phyloP scores from a whole-genome alignment of 2,888 invertebrate genomes.

The Slavum lentiscoides region DNA sequence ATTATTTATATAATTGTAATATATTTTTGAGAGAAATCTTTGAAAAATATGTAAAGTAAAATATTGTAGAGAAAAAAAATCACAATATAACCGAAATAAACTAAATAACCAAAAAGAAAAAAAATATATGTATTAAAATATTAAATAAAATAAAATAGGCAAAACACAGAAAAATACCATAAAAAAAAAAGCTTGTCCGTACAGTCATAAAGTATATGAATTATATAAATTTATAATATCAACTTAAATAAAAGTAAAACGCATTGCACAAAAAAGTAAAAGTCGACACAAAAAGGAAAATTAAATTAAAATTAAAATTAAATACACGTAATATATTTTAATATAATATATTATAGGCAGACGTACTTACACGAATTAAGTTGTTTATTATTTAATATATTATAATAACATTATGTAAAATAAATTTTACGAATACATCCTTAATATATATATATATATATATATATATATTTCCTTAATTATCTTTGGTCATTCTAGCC shows the following conservation, averaged over 20 bases:
- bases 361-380: conserved; percentile 44
- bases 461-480: conserved; percentile 32
- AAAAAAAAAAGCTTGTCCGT: not conserved
- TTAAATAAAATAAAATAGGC: not conserved
- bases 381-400: not conserved
- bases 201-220: not conserved
- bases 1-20: conserved; percentile 8
- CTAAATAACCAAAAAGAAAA: conserved; percentile 45
- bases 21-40: conserved; percentile 17
- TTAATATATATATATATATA: conserved; percentile 19
- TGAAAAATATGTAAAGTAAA: conserved; percentile 41
- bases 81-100: conserved; percentile 51
- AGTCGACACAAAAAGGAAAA: conserved; percentile 35
- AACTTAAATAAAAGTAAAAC: conserved; percentile 3
- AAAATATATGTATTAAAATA: too few species aligned
- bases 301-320: not conserved
- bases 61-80: conserved; percentile 27
- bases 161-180: conserved; percentile 31
- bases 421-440: conserved; percentile 7
- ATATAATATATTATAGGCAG: not conserved
- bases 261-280: conserved; percentile 51
- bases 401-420: conserved; percentile 19
- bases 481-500: conserved; percentile 52
- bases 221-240: not conserved
- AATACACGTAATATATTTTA: too few species aligned